Percentiles rank a stretch among this genome's conserved stretches.
Conservation (phyloP, 2,888 invertebrate species). For the Agrochola lychnidis region DNA sequence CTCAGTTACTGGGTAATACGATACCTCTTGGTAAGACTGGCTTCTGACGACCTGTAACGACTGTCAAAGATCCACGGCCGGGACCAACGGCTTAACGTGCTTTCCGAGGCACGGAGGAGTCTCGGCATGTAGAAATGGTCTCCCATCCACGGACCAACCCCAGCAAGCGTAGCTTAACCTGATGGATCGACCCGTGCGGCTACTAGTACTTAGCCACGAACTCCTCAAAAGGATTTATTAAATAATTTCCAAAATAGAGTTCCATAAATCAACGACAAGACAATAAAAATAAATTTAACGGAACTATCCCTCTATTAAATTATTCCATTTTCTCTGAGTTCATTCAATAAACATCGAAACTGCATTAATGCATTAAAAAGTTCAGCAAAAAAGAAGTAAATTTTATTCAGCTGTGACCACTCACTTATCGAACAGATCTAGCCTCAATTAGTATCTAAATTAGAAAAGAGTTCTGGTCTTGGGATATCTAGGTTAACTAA, state of each 20-base stretch:
- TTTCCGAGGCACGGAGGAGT: no score
- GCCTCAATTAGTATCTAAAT: conserved; percentile 31
- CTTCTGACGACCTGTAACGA: no score
- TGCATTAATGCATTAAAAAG: conserved; percentile 34
- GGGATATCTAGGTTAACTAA: conserved; percentile 7
- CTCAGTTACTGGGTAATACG: no score
- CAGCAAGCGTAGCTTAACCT: no score
- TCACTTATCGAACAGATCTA: conserved; percentile 13
- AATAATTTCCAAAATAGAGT: not conserved
- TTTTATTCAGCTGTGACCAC: conserved; percentile 16
- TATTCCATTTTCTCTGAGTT: not conserved
- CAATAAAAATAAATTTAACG: not conserved
- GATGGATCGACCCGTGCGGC: no score
- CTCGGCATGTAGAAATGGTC: no score
- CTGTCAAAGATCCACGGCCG: no score
- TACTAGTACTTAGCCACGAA: no score
- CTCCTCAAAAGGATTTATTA: not conserved
- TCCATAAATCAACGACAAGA: not conserved
- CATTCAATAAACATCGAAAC: conserved; percentile 48
- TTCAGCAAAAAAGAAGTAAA: conserved; percentile 1
- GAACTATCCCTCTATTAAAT: not conserved
- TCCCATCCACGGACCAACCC: no score
- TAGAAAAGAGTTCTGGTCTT: conserved; percentile 5
- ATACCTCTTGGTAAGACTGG: no score
- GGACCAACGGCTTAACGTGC: no score